These are phyloP conservation scores for Nycteola revayana DNA, from an alignment of 2,888 invertebrate species.

Conservation along the genomic window DNA sequence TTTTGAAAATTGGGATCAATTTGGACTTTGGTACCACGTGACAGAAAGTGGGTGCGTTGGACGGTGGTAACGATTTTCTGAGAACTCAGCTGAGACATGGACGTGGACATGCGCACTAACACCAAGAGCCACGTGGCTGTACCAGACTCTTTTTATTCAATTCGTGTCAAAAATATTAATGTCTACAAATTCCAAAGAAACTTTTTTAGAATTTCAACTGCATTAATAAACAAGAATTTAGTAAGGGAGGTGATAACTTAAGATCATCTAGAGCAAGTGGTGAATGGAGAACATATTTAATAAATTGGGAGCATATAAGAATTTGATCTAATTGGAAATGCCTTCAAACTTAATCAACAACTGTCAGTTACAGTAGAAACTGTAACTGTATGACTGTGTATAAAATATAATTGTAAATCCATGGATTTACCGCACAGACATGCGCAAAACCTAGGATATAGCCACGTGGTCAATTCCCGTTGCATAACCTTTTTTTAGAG, in stretches of 20 bases:
- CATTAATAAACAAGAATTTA: no score
- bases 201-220: no score
- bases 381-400: slow-evolving; percentile 1
- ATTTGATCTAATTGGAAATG: no score
- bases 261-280: no score
- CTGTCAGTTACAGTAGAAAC: no score
- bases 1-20: slow-evolving; percentile 6
- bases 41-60: slow-evolving; percentile 47
- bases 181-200: no score
- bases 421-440: slow-evolving; percentile 46
- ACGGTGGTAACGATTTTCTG: slow-evolving; percentile 73
- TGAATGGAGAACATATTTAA: no score
- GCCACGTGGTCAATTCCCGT: slow-evolving; percentile 74
- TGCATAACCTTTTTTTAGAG: slow-evolving; percentile 70
- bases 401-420: slow-evolving; percentile 42
- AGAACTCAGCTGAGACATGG: slow-evolving; percentile 67
- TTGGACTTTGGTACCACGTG: slow-evolving; percentile 44
- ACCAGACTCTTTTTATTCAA: slow-evolving; percentile 35
- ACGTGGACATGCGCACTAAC: slow-evolving; percentile 64
- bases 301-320: no score
- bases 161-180: no score
- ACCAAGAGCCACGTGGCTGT: slow-evolving; percentile 58
- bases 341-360: no score
- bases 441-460: slow-evolving; percentile 51
- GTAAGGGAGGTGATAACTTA: no score